Evolutionary conservation across 2,113 vertebrate genomes (phyloP).

Genomic region (Ceyx melanurus): DNA sequence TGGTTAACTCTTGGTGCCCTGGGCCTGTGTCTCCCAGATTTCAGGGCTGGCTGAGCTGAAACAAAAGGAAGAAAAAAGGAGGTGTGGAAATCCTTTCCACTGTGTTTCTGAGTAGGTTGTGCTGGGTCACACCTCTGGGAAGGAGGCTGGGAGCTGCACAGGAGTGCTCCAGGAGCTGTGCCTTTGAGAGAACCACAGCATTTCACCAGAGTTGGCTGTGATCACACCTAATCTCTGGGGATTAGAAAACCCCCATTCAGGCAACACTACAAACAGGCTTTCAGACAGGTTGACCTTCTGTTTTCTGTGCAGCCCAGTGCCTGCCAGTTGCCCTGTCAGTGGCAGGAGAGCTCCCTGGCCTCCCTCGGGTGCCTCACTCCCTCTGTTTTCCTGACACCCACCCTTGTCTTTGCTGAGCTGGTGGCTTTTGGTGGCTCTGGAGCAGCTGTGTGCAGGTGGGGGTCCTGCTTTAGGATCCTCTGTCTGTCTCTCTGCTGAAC

Average conservation of each 20-base stretch:
- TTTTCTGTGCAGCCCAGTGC: slow-evolving; percentile 36
- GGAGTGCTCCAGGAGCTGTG: background rate
- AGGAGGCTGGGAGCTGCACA: background rate
- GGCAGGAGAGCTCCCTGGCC: background rate
- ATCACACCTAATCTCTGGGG: background rate
- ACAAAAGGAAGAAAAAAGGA: background rate
- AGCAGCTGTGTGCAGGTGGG: background rate
- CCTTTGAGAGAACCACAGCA: slow-evolving; percentile 37
- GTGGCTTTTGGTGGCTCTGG: background rate
- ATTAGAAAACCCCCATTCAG: slow-evolving; percentile 18
- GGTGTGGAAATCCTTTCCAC: background rate
- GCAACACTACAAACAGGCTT: slow-evolving; percentile 33
- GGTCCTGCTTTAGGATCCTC: background rate
- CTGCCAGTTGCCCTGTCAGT: background rate
- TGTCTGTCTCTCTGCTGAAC: background rate
- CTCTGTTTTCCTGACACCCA: background rate
- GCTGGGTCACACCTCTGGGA: background rate
- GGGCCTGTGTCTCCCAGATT: background rate
- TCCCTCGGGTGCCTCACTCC: fast-evolving
- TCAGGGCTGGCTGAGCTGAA: background rate
- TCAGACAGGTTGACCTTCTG: slow-evolving; percentile 53
- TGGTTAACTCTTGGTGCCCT: background rate
- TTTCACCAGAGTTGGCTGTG: background rate
- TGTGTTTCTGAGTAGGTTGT: background rate
- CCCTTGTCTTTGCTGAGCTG: background rate